phyloP scores from a whole-genome alignment of 2,113 vertebrate genomes.

The Lamprotornis superbus region DNA sequence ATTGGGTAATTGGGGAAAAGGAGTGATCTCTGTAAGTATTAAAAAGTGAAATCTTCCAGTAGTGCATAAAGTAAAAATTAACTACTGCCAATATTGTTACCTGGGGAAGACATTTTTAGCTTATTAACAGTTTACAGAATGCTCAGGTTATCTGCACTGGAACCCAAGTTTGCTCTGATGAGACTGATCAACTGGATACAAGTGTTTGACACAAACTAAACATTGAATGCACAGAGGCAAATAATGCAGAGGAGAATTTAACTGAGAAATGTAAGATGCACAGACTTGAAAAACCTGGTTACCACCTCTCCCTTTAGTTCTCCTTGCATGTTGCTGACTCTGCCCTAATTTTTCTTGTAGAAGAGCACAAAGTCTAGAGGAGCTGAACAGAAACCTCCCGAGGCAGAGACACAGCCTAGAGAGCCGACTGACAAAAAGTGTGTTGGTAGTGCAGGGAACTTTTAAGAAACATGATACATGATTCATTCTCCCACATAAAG shows the following conservation, averaged over 20 bases:
- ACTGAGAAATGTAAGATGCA: background rate
- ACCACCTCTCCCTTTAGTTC: background rate
- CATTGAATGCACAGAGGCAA: background rate
- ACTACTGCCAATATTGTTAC: background rate
- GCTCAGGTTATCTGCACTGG: background rate
- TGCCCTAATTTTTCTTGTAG: background rate
- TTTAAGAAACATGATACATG: conserved; percentile 39
- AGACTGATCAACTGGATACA: background rate
- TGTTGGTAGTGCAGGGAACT: background rate
- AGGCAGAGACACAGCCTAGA: background rate
- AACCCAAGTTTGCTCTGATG: background rate
- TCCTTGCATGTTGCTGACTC: background rate
- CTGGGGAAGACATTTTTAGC: background rate
- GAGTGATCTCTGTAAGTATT: background rate
- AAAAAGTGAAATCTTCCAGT: background rate
- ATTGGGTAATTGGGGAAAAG: background rate
- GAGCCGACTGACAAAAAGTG: background rate
- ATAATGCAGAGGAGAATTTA: background rate
- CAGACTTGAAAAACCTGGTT: background rate
- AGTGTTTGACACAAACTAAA: background rate
- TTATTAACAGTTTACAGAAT: background rate
- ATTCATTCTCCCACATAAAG: conserved; percentile 57
- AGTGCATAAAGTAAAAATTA: background rate
- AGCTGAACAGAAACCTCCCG: background rate
- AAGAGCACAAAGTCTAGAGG: background rate